Conservation (phyloP, 2,113 vertebrate species). For the Sander vitreus region DNA sequence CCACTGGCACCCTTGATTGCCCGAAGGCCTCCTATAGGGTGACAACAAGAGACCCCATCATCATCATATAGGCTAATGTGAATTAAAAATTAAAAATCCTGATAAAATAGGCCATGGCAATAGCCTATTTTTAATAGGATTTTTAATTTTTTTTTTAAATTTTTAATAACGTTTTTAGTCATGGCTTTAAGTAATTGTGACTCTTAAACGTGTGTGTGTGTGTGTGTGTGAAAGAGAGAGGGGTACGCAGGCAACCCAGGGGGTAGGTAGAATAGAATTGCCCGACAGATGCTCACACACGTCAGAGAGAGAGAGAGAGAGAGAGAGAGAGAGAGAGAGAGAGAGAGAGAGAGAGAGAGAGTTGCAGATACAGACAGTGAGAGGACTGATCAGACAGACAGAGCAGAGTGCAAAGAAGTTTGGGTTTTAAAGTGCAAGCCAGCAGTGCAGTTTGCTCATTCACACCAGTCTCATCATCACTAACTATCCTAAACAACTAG, state of each 20-base stretch:
- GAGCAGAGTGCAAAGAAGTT: constrained; percentile 12
- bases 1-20: constrained; percentile 43
- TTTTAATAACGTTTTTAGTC: too few species aligned
- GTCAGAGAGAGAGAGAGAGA: constrained; percentile 21
- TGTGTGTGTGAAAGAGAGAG: neutral
- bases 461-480: neutral
- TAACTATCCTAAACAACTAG: neutral
- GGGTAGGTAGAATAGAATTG: constrained; percentile 63
- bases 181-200: neutral
- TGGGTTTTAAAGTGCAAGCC: constrained; percentile 8
- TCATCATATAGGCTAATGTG: neutral
- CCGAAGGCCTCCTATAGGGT: constrained; percentile 37
- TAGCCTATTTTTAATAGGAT: too few species aligned
- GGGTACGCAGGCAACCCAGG: constrained; percentile 9
- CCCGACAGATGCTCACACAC: constrained; percentile 56
- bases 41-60: constrained; percentile 25
- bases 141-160: too few species aligned
- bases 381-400: constrained; percentile 9
- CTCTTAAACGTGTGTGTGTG: too few species aligned
- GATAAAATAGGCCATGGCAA: neutral
- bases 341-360: constrained; percentile 23
- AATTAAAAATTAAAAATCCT: neutral
- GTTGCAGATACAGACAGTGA: constrained; percentile 24
- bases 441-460: neutral
- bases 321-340: constrained; percentile 2